Evolutionary conservation across 2,113 vertebrate species (phyloP), one percentile per base, ranked within the genome.

Genomic region (Galemys pyrenaicus): DNA sequence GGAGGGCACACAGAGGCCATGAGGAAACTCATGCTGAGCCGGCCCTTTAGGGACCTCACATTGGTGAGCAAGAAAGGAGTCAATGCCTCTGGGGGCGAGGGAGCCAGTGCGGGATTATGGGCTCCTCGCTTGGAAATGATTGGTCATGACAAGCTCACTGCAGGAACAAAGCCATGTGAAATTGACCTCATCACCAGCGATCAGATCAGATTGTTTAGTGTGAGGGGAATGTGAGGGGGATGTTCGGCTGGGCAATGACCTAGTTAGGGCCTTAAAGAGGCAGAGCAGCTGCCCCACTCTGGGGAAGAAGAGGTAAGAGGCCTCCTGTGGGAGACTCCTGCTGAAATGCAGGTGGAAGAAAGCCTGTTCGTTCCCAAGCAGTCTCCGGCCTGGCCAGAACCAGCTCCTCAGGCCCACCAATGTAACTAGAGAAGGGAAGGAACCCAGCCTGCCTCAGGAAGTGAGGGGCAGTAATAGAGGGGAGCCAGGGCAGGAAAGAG

Each of bases 131-230:
- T 3, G 92, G 97, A 97, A 97, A 97, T 97, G 96, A 97, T 97
- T 96, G 96, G 96, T 97, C 96, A 1, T 97, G 97, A 97, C 97
- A 96, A 97, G 96, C 96, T 97, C 97, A 93, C 97, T 93, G 95
- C 94, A 92, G 96, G 97, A 96, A 97, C 96, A 97, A 97, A 97
- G 96, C 96, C 96, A 96, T 97, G 94, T 97, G 97, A 97, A 97
- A 97, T 93, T 93, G 97, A 97, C 96, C 97, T 97, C 96, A 97
- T 97, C 96, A 96, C 95, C 95, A 97, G 92, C 28, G 87, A 97
- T 97, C 97, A 97, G 96, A 97, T 97, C 97, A 97, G 94, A 96
- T 97, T 96, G 96, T 97, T 97, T 96, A 97, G 95, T 96, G 95
- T 92, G 87, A 96, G 92, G 92, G 91, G 95, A 93, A 96, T 94